Evolutionary conservation across 2,797 vertebrate species (phyloP), one percentile per base, ranked within the genome.

Genomic region (Tenualosa thibaudeaui): DNA sequence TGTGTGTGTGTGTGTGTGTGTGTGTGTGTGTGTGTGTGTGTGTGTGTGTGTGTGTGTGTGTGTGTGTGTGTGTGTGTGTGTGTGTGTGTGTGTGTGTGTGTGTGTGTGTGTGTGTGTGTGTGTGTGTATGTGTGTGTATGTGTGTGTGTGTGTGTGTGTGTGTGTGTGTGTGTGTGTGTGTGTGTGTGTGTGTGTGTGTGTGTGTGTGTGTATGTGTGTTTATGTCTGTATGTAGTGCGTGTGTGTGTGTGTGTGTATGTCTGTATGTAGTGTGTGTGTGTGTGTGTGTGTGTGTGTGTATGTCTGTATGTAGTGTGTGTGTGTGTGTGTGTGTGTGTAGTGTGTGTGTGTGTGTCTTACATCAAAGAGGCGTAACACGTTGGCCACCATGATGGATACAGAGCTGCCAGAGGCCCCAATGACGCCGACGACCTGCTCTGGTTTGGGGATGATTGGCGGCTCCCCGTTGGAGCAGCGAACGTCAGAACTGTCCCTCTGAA

Each of bases 331-430:
- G 46, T 46, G 46, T 46, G 46, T n/a, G n/a, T n/a, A n/a, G 56
- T 62, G 10, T 85, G 58, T 60, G 58, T n/a, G 58, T 60, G 58
- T 60, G 22, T 24, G 22, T 60, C 94, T 95, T 86, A 98, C 97
- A 87, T 96, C 91, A 78, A 98, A 98, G 54, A 98, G 90, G 82
- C 97, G 88, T 85, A 98, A 93, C 24, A 98, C 97, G 0, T 98
- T 98, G 91, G 97, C 97, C 86, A 98, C 97, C 97, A 98, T 98
- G 94, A 98, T 98, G 92, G 97, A 98, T 83, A 98, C 97, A 0
- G 97, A 98, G 87, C 97, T 98, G 86, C 97, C 97, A 0, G 97
- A 97, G 0, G 97, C 97, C 0, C 97, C 97, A 31, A 98, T 97
- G 19, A 98, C 97, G 0, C 97, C 97, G 0, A 97, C 95, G 78